Conservation (phyloP, 2,797 vertebrate genomes). For the Falco concolor region DNA sequence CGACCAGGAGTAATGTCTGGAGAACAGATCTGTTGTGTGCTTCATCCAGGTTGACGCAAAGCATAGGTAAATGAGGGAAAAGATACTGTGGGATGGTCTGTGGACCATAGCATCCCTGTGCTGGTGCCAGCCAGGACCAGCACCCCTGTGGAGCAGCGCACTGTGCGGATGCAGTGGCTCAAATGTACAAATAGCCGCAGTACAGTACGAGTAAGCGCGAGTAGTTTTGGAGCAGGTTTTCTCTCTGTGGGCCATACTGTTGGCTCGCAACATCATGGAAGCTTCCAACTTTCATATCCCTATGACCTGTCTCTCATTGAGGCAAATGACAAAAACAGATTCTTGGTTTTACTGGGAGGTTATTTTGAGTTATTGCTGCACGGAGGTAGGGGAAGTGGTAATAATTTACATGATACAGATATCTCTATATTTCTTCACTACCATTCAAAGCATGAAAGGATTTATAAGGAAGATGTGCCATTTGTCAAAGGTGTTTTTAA, state of each 20-base stretch:
- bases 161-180: not conserved
- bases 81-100: fast-evolving
- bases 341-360: not conserved
- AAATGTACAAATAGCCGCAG: not conserved
- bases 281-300: not conserved
- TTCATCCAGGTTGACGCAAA: not conserved
- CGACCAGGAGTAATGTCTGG: not conserved
- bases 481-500: not conserved
- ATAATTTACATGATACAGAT: not conserved
- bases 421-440: not conserved
- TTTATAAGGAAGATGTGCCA: not conserved
- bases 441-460: not conserved
- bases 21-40: not conserved
- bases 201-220: not conserved
- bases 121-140: not conserved
- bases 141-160: not conserved
- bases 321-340: not conserved
- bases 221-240: not conserved
- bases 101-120: not conserved
- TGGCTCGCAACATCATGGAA: not conserved
- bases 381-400: not conserved
- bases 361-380: not conserved
- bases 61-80: not conserved
- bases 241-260: fast-evolving
- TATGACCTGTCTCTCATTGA: not conserved